Base-by-base conservation (phyloP, 2,888 invertebrate genomes). In the Drosophila ochracea region DNA sequence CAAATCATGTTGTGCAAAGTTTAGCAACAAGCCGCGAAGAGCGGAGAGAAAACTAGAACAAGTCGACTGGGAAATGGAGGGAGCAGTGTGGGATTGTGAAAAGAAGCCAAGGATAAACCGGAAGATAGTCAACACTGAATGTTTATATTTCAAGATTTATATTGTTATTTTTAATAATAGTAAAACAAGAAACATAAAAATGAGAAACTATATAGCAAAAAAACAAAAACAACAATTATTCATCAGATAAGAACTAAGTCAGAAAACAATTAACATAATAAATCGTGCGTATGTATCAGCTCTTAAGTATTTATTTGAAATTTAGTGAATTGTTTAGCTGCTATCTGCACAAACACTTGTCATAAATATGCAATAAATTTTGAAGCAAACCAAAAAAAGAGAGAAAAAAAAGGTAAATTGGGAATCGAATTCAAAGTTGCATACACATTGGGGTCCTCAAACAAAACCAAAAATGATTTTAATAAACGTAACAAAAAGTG, bases 341-440 rank as follows among this genome's bases (percentile, higher is more conserved):
- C 21, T 47, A 16, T 21, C 47, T 21, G 21, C 11, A 39, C 41
- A 57, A 49, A 61, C 16, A 47, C 49, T 57, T 21, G 60, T 63
- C 72, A 85, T 76, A 81, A 84, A 87, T 79, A 67, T 70, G 70
- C 80, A 77, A 83, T 89, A 76, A 81, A 78, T 80, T 74, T 39
- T 64, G 66, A 72, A 65, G 64, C 71, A 83, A 63, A 68, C 21
- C 52, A 35, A 37, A 41, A 71, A 73, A 43, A 35, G 43, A 68
- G 25, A 35, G 7, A 25, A 13, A 25, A 37, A 57, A 39, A 28
- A 6, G 57, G 60, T 30, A 58, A 61, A 73, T 35, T 55, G 21
- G 13, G 31, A 43, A 70, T 53, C 35, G 41, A 65, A 76, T 68
- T 65, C 50, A 68, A 76, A 73, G 47, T 58, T 30, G 47, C 49